Evolutionary conservation across 30 jellyfish, hydroid and myxozoan species (phyloP).

Genomic region (Hydra vulgaris): DNA sequence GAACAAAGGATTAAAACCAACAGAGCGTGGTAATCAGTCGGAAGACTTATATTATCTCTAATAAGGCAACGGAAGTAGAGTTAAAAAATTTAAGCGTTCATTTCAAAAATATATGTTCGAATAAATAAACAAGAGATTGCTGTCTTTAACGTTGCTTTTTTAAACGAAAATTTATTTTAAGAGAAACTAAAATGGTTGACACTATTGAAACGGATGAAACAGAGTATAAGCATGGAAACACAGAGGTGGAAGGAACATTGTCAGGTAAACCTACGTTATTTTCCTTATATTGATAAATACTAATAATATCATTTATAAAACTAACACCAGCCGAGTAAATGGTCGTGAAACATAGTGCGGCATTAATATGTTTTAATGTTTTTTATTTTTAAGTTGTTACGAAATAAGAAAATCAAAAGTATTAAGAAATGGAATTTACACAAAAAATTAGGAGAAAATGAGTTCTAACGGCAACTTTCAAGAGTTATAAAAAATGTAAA

Average conservation of each 20-base stretch:
- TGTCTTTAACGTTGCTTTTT: neutral
- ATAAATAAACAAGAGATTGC: neutral
- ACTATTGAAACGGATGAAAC: neutral
- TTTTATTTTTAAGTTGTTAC: no score
- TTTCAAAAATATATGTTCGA: neutral
- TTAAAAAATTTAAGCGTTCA: neutral
- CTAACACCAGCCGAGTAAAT: no score
- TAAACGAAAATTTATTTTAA: neutral
- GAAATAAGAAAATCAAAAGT: no score
- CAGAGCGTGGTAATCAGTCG: neutral
- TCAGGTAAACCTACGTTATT: neutral
- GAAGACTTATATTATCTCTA: neutral
- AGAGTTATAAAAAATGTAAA: no score
- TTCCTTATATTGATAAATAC: no score
- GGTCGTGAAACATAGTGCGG: no score
- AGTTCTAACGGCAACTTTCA: no score
- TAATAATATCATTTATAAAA: no score
- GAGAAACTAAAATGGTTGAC: neutral
- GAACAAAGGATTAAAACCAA: neutral
- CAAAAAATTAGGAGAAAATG: no score
- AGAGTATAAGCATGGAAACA: neutral
- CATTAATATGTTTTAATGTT: no score
- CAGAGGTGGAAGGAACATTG: neutral
- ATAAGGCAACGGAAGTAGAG: neutral
- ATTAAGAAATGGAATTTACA: no score